A percentile compares a stretch with the other conserved stretches of the same genome.
Conservation (phyloP, 1,140 invertebrate species). For the Calycopis cecrops region DNA sequence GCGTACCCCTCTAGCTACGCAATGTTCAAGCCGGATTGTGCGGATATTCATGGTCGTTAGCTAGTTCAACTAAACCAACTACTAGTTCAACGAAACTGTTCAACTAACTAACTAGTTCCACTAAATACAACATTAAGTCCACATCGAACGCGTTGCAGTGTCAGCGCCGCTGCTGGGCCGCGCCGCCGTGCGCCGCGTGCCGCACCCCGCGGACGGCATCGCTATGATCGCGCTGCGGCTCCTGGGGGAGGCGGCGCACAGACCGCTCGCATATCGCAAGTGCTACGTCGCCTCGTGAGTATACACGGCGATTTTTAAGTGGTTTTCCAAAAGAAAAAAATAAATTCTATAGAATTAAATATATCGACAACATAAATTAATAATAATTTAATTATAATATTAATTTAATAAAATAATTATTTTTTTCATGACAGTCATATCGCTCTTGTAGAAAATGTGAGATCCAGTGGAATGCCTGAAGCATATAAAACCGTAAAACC, state of each 20-base stretch:
- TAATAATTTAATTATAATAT: no score
- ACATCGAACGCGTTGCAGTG: conserved; percentile 30
- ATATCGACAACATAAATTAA: no score
- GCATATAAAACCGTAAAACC: no score
- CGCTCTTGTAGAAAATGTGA: no score
- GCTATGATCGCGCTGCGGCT: conserved; percentile 42
- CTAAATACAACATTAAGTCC: no score
- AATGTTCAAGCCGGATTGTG: not conserved
- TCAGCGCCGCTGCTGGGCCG: conserved; percentile 30
- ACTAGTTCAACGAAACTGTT: no score
- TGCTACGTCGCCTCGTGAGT: conserved; percentile 49
- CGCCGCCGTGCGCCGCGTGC: conserved; percentile 30
- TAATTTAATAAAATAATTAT: no score
- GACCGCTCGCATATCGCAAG: conserved; percentile 35
- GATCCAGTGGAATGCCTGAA: no score
- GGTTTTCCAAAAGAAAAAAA: no score
- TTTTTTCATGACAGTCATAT: no score
- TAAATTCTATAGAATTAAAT: no score
- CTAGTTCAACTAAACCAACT: not conserved
- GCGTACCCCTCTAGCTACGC: not conserved
- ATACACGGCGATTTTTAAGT: no score
- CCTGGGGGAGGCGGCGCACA: conserved; percentile 25
- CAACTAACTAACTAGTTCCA: not conserved
- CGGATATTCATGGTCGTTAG: not conserved
- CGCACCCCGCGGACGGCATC: conserved; percentile 42